These are phyloP conservation scores for Xenopus petersii DNA, from an alignment of 2,797 vertebrate genomes.

Conservation along the genomic window DNA sequence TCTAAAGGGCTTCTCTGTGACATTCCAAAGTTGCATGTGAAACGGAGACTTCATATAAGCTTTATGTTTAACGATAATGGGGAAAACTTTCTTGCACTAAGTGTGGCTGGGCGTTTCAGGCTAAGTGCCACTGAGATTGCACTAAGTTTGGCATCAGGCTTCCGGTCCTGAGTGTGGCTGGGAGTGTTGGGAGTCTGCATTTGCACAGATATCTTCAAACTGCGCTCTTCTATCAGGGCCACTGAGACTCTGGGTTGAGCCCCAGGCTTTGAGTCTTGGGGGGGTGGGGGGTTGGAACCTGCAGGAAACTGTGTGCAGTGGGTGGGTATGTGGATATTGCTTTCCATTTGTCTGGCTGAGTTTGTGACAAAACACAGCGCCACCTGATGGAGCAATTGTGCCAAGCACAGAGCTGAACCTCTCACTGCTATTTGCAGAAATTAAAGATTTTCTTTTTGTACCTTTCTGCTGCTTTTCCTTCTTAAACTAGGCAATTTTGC, in stretches of 20 bases:
- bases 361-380: constrained; percentile 19
- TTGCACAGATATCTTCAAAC: too few relatives aligned
- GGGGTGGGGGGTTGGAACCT: not conserved
- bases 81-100: constrained; percentile 31
- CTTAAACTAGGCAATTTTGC: too few relatives aligned
- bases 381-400: constrained; percentile 34
- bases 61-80: constrained; percentile 12
- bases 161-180: constrained; percentile 6
- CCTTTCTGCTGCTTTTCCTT: not conserved
- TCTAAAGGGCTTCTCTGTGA: constrained; percentile 1
- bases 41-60: constrained; percentile 10
- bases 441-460: constrained; percentile 34
- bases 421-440: constrained; percentile 22
- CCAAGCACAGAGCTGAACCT: constrained; percentile 28
- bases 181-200: too few relatives aligned
- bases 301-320: not conserved
- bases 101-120: not conserved
- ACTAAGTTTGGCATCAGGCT: not conserved
- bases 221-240: too few relatives aligned
- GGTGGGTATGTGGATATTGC: not conserved
- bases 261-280: not conserved
- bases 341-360: constrained; percentile 32
- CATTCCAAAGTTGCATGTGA: constrained; percentile 15
- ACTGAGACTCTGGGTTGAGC: too few relatives aligned
- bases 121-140: not conserved